Conservation (phyloP, 2,888 invertebrate species). For the Stenolophus ochropezus region DNA sequence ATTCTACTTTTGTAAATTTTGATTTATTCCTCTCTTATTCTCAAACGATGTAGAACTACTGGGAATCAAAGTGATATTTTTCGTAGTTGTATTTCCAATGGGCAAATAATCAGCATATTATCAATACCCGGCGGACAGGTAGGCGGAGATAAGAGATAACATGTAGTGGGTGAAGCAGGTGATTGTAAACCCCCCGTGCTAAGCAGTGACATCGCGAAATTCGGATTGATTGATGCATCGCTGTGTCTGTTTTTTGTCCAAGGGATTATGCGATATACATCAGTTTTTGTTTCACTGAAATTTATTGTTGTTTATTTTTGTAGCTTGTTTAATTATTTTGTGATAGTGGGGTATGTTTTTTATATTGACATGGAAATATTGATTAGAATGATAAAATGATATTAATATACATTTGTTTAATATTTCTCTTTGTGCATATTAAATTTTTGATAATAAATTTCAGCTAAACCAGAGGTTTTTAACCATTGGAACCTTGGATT, state of each 20-base stretch:
- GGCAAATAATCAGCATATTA: neutral
- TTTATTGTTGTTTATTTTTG: slow-evolving; percentile 42
- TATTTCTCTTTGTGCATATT: neutral
- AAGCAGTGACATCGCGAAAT: slow-evolving; percentile 2
- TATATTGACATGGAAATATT: slow-evolving; percentile 12
- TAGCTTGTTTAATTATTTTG: slow-evolving; percentile 33
- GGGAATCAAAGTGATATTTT: too few relatives aligned
- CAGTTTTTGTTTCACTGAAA: slow-evolving; percentile 27
- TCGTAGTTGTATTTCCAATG: too few relatives aligned
- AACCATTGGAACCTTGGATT: too few relatives aligned
- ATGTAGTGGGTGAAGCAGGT: slow-evolving; percentile 22
- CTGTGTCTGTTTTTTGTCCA: slow-evolving; percentile 30
- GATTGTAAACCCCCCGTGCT: slow-evolving; percentile 10
- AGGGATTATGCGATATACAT: slow-evolving; percentile 29
- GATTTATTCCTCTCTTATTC: too few relatives aligned
- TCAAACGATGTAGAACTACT: too few relatives aligned
- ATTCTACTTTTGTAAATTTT: too few relatives aligned
- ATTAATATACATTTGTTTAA: too few relatives aligned
- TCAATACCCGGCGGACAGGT: neutral
- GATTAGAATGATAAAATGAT: too few relatives aligned
- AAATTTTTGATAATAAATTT: too few relatives aligned
- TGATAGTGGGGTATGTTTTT: neutral
- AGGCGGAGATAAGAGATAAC: slow-evolving; percentile 9
- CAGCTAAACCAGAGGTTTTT: too few relatives aligned
- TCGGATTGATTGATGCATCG: slow-evolving; percentile 35